These are phyloP conservation scores for Halyomorpha halys DNA, from an alignment of 1,140 invertebrate genomes.

Conservation along the genomic window DNA sequence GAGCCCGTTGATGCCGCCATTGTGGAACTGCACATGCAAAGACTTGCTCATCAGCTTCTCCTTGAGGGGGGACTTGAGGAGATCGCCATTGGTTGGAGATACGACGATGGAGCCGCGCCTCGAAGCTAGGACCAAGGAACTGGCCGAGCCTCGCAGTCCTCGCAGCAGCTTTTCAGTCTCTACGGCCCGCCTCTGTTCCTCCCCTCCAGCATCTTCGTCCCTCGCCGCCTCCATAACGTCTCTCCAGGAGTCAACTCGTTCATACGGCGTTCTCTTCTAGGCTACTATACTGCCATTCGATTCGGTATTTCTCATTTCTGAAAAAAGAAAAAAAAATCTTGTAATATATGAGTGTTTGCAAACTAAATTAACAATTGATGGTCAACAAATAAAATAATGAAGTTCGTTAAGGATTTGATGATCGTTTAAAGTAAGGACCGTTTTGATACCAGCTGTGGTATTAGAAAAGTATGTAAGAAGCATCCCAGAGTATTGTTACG, in stretches of 20 bases:
- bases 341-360: no score
- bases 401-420: no score
- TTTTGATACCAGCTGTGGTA: no score
- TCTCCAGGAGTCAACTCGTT: background rate
- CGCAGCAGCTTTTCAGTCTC: constrained; percentile 1
- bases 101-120: constrained; percentile 29
- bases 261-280: background rate
- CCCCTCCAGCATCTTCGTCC: background rate
- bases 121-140: constrained; percentile 21
- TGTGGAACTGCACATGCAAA: constrained; percentile 24
- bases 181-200: background rate
- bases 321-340: no score
- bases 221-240: constrained; percentile 1
- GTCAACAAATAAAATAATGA: no score
- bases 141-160: background rate
- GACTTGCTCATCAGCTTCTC: constrained; percentile 16
- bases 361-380: no score
- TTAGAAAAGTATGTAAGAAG: no score
- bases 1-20: constrained; percentile 7
- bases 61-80: constrained; percentile 11
- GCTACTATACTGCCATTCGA: background rate
- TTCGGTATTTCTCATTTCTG: no score
- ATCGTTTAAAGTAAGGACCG: no score
- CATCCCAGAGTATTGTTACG: no score
- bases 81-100: constrained; percentile 24